Percentiles rank a stretch among this genome's conserved stretches.
phyloP scores from a whole-genome alignment of 2,113 vertebrate genomes.

The Ginglymostoma cirratum region DNA sequence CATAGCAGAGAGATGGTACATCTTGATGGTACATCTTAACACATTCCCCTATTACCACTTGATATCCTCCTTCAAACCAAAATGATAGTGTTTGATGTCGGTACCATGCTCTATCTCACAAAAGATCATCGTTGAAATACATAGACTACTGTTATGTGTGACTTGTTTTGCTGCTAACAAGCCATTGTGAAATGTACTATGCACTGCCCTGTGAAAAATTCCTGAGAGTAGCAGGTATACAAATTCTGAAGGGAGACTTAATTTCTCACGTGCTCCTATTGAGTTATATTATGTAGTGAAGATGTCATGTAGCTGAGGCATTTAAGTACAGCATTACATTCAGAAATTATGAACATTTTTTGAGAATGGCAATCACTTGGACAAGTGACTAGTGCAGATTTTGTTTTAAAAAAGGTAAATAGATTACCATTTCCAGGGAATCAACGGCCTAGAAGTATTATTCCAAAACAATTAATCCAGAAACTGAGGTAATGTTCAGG shows the following conservation, averaged over 20 bases:
- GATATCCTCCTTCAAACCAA: not conserved
- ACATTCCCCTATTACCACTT: not conserved
- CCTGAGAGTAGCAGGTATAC: not conserved
- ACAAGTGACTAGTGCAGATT: not conserved
- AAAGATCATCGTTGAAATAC: not conserved
- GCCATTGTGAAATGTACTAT: not conserved
- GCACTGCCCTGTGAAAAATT: not conserved
- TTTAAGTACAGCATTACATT: not conserved
- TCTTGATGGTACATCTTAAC: not conserved
- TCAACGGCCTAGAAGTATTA: too few relatives aligned
- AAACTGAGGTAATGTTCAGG: too few relatives aligned
- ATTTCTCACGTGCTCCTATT: not conserved
- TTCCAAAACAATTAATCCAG: too few relatives aligned
- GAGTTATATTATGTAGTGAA: not conserved
- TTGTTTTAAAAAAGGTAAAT: not conserved
- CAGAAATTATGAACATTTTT: not conserved
- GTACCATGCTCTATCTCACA: not conserved
- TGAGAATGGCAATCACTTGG: not conserved
- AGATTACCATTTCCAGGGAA: not conserved
- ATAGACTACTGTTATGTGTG: too few relatives aligned
- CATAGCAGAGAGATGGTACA: not conserved
- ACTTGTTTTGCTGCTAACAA: not conserved
- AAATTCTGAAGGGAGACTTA: not conserved
- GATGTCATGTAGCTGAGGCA: not conserved
- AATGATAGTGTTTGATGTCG: not conserved